Conservation (phyloP, 1,140 invertebrate genomes). For the Maconellicoccus hirsutus region DNA sequence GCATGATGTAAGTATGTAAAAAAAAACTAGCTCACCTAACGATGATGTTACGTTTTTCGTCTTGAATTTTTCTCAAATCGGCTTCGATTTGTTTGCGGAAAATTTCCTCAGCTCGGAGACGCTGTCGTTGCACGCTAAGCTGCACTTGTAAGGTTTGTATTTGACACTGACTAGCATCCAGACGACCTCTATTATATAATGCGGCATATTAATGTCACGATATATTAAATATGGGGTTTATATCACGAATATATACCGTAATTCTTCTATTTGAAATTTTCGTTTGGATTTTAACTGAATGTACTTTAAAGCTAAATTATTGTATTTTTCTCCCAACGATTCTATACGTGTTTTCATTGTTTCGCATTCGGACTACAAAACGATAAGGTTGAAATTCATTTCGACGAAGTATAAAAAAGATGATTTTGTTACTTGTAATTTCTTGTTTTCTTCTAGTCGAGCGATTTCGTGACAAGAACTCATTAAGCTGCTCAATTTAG, state of each 20-base stretch:
- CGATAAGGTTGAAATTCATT: not conserved
- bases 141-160: slow-evolving; percentile 33
- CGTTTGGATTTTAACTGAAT: slow-evolving; percentile 35
- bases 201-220: too few relatives aligned
- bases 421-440: slow-evolving; percentile 30
- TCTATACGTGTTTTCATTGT: slow-evolving; percentile 31
- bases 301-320: slow-evolving; percentile 33
- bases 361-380: slow-evolving; percentile 32
- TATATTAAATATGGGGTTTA: too few relatives aligned
- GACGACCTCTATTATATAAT: slow-evolving; percentile 29
- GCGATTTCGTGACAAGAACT: slow-evolving; percentile 33
- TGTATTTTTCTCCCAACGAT: slow-evolving; percentile 34
- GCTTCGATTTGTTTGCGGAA: slow-evolving; percentile 34
- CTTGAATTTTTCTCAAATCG: slow-evolving; percentile 33
- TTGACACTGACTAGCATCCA: slow-evolving; percentile 34
- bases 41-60: slow-evolving; percentile 33
- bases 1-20: not conserved
- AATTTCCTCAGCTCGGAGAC: slow-evolving; percentile 33
- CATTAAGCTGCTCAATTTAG: slow-evolving; percentile 32
- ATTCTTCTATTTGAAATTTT: slow-evolving; percentile 34
- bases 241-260: slow-evolving; percentile 32
- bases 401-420: not conserved
- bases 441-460: slow-evolving; percentile 32
- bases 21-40: slow-evolving; percentile 30
- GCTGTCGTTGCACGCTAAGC: slow-evolving; percentile 32